Base-by-base conservation (phyloP, 2,113 vertebrate genomes). In the Calyptommatus sinebrachiatus region DNA sequence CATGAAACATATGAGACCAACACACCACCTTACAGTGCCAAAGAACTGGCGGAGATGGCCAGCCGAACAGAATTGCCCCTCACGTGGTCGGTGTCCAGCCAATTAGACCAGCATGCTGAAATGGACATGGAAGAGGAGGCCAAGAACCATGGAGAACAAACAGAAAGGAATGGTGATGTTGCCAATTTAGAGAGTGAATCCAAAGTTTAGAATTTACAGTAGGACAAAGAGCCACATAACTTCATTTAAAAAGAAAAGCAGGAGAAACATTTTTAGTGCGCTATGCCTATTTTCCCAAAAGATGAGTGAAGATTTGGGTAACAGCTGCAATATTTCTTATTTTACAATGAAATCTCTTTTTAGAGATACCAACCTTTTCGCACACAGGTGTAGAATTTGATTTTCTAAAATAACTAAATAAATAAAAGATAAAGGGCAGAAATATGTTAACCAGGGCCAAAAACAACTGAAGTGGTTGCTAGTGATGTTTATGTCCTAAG, bases 1-100 rank as follows among this genome's bases (percentile, higher is more conserved):
- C 98, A 99, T 0, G 96, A 98, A 81, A 98, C 98, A 26, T 98
- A 99, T 1, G 97, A 99, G 91, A 99, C 98, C 76, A 97, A 97
- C 95, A 99, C 98, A 1, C 98, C 98, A 1, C 83, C 94, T 79
- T 96, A 97, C 91, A 99, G 97, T 82, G 97, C 98, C 92, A 96
- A 95, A 91, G 97, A 99, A 89, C 95, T 99, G 74, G 92, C 96
- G 0, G 97, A 99, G 84, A 94, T 98, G 90, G 91, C 91, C 73
- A 95, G 84, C 87, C 93, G 95, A 77, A 88, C 94, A 2, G 96
- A 96, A 84, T 92, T 99, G 90, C 97, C 98, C 76, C 93, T 99
- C 31, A 97, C 97, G 2, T 99, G 97, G 97, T 98, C 97, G 0
- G 94, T 98, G 88, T 97, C 96, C 91, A 98, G 97, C 90, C 97